These are phyloP conservation scores for Anisognathus igniventris DNA, from an alignment of 2,797 vertebrate genomes.

Conservation along the genomic window DNA sequence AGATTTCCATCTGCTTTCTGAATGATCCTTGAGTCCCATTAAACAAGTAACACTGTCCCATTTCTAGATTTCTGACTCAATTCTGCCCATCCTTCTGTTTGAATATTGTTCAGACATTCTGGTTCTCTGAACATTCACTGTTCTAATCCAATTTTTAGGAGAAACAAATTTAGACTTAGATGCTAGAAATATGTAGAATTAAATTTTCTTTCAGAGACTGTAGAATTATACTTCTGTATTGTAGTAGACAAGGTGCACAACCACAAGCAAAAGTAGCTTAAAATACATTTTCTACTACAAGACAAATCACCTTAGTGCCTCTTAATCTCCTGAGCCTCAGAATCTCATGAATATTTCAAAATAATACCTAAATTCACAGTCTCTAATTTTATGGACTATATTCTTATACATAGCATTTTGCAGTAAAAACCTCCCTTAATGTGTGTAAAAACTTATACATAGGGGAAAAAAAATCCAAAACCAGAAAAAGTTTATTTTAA, in stretches of 20 bases:
- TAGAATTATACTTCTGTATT: not conserved
- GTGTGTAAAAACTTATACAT: not conserved
- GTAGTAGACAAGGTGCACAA: not conserved
- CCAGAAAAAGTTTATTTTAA: not conserved
- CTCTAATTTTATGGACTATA: not conserved
- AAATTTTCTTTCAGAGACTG: not conserved
- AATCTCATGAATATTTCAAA: constrained; percentile 33
- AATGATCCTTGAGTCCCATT: not conserved
- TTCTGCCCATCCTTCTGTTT: not conserved
- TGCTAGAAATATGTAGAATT: not conserved
- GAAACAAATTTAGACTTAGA: not conserved
- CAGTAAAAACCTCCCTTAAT: not conserved
- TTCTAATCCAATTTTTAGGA: not conserved
- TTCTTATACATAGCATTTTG: not conserved
- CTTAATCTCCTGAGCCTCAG: constrained; percentile 16
- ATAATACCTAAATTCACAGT: not conserved
- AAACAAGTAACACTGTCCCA: not conserved
- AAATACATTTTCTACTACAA: not conserved
- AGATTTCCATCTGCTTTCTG: not conserved
- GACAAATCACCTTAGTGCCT: constrained; percentile 17
- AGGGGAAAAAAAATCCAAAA: not conserved
- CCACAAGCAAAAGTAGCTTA: constrained; percentile 18
- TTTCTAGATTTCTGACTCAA: not conserved
- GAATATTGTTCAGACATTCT: not conserved
- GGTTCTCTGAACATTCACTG: not conserved